Base-by-base conservation (phyloP, 1,140 invertebrate species). In the Listronotus oregonensis region DNA sequence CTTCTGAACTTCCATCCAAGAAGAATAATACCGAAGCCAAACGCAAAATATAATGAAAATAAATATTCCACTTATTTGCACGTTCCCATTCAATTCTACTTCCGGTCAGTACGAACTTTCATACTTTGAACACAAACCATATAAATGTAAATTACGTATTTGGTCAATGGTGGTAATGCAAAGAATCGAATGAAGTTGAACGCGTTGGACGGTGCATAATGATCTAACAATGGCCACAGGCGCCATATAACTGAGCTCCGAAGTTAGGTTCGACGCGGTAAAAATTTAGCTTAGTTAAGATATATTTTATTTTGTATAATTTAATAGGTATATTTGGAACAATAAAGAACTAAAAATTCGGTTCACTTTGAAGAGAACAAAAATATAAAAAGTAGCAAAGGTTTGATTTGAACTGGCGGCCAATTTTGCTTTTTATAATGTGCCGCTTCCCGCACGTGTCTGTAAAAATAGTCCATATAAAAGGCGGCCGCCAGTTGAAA, bases 41-140 rank as follows among this genome's bases (percentile, higher is more conserved):
- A 67, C 43, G 52, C 59, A 44, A 56, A 63, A 56, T 51, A 67
- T 67, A 67, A 67, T 63, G 59, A 51, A 67, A 49, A 67, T 67
- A 64, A 64, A 67, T 67, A 67, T 62, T 67, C 66, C 43, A 67
- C 59, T 67, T 63, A 62, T 67, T 67, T 67, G 49, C 66, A 67
- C 61, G 66, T 64, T 64, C 37, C 56, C 44, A 68, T 68, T 68
- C 39, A 68, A 64, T 64, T 14, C 8, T n/a, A 59, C 15, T 64
- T 63, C 60, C 61, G 56, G 57, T 43, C 58, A 59, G 46, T 46
- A 34, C 49, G 56, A 68, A 68, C 55, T 64, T 68, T 39, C 42
- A 54, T 54, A 68, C 66, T 68, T 64, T 59, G 10, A 9, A 44
- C 49, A 55, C 60, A 64, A 68, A 68, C 52, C 56, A 66, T 64